These are phyloP conservation scores for Muschampia plurimacula DNA, from an alignment of 2,888 invertebrate species.

Conservation along the genomic window DNA sequence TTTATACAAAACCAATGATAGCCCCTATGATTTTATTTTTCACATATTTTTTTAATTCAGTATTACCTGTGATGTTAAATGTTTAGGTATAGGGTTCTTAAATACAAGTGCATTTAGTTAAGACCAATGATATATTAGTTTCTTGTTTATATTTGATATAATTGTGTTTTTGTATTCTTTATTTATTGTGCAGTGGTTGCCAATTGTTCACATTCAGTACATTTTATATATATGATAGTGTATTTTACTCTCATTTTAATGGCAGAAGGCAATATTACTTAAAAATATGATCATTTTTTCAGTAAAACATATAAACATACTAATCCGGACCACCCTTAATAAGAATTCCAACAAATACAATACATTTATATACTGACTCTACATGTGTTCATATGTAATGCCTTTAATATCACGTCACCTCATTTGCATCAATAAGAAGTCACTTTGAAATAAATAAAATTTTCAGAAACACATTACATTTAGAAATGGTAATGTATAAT, in stretches of 20 bases:
- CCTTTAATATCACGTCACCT: constrained; percentile 25
- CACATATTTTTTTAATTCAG: constrained; percentile 71
- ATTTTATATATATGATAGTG: constrained; percentile 3
- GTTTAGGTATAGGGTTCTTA: constrained; percentile 70
- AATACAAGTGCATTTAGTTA: constrained; percentile 80
- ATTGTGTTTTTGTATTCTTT: constrained; percentile 21
- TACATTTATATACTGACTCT: constrained; percentile 18
- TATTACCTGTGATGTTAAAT: constrained; percentile 83
- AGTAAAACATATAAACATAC: background rate
- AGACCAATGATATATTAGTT: constrained; percentile 73
- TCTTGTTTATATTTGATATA: constrained; percentile 34
- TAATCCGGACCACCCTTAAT: constrained; percentile 8
- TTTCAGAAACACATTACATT: no score
- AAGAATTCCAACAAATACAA: constrained; percentile 11
- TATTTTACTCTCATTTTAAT: background rate
- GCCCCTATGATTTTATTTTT: constrained; percentile 53
- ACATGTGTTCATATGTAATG: constrained; percentile 29
- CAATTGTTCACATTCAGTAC: background rate
- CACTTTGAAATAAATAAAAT: background rate
- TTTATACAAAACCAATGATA: constrained; percentile 80
- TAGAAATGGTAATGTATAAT: background rate
- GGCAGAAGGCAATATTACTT: background rate
- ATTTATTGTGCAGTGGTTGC: background rate
- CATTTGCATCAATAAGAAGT: background rate
- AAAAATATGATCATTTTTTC: background rate